Evolutionary conservation across 2,797 vertebrate species (phyloP).

Genomic region (Enteromius viviparus): DNA sequence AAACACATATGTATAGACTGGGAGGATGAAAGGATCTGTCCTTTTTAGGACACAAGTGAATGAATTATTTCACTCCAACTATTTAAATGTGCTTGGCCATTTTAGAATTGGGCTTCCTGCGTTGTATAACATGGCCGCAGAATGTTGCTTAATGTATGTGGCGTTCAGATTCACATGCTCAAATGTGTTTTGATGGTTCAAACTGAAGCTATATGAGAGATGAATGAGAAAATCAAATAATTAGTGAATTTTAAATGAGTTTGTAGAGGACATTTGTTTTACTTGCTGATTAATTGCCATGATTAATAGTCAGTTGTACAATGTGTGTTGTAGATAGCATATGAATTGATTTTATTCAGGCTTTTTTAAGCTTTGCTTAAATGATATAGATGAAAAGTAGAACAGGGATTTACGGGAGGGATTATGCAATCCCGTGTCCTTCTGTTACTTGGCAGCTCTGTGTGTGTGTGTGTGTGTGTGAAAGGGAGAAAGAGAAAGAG

Average conservation of each 20-base stretch:
- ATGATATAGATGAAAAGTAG: slow-evolving; percentile 18
- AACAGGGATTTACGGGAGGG: slow-evolving; percentile 17
- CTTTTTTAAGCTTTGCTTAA: slow-evolving; percentile 16
- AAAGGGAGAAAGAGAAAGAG: neutral
- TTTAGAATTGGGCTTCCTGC: slow-evolving; percentile 31
- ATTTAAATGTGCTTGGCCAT: slow-evolving; percentile 12
- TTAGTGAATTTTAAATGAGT: too few species aligned
- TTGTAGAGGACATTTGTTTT: neutral
- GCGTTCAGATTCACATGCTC: neutral
- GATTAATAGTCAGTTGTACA: neutral
- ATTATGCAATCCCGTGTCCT: slow-evolving; percentile 26
- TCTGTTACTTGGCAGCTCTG: slow-evolving; percentile 30
- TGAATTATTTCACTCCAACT: slow-evolving; percentile 41
- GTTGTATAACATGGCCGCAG: slow-evolving; percentile 15
- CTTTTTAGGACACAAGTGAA: slow-evolving; percentile 30
- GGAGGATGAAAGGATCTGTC: neutral
- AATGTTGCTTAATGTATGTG: slow-evolving; percentile 14
- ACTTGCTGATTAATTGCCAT: neutral
- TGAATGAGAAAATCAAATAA: neutral
- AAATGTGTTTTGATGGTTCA: neutral
- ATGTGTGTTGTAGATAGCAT: neutral
- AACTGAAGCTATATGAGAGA: neutral
- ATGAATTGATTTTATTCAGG: slow-evolving; percentile 3
- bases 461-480: neutral
- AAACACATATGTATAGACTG: slow-evolving; percentile 26